These are phyloP conservation scores for Cirrhinus molitorella DNA, from an alignment of 2,797 vertebrate genomes.

Conservation along the genomic window DNA sequence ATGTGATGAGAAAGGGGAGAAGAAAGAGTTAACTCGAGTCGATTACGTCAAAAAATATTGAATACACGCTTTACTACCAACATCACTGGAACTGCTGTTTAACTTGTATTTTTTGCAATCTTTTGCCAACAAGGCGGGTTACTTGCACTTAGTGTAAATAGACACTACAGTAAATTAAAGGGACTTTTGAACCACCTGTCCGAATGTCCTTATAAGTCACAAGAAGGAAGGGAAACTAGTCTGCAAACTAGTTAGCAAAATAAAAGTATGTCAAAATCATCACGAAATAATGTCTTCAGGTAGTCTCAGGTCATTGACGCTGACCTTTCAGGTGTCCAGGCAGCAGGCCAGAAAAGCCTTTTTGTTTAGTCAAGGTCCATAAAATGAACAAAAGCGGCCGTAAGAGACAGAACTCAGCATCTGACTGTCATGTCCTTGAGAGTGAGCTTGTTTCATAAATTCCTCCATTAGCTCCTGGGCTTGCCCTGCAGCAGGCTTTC, in stretches of 20 bases:
- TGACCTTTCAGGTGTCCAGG: slow-evolving; percentile 9
- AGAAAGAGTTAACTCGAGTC: no score
- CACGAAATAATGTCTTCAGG: background rate
- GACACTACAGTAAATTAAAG: no score
- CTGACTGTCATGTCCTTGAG: slow-evolving; percentile 30
- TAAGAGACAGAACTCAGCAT: slow-evolving; percentile 7
- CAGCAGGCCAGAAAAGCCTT: background rate
- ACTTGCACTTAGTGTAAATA: no score
- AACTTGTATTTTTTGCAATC: no score
- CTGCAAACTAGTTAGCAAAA: background rate
- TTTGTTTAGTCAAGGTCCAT: background rate
- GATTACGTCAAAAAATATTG: no score
- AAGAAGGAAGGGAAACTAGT: background rate
- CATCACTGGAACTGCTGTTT: no score
- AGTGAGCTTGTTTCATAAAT: slow-evolving; percentile 30
- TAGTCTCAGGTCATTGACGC: background rate
- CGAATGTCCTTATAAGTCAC: background rate
- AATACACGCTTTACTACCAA: no score
- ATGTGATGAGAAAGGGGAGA: no score
- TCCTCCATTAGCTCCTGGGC: slow-evolving; percentile 25
- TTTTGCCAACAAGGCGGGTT: no score
- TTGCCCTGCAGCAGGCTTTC: slow-evolving; percentile 34
- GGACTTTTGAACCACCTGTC: background rate
- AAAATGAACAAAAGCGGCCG: slow-evolving; percentile 13
- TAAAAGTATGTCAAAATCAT: background rate